These are phyloP conservation scores for Myotis davidii DNA, from an alignment of 2,113 vertebrate species.

Conservation along the genomic window DNA sequence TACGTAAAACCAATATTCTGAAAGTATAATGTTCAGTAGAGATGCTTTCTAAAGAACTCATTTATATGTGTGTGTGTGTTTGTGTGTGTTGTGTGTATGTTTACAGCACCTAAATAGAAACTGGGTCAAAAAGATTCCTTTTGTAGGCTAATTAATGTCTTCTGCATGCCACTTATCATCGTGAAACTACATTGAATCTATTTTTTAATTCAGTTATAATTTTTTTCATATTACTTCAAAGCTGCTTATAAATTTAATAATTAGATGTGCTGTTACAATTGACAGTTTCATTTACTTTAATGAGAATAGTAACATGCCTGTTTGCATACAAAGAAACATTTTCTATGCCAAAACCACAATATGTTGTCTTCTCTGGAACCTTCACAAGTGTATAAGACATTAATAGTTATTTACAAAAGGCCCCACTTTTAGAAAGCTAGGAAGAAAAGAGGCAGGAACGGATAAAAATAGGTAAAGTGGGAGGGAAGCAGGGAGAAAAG, in stretches of 20 bases:
- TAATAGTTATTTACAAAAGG: background rate
- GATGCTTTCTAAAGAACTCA: background rate
- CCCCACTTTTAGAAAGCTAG: background rate
- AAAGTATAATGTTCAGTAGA: background rate
- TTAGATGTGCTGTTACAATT: constrained; percentile 47
- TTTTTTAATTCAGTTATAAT: constrained; percentile 48
- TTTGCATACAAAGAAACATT: constrained; percentile 73
- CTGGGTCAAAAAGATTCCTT: background rate
- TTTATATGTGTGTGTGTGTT: background rate
- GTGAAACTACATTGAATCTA: background rate
- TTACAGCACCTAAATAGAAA: background rate
- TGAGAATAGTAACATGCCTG: constrained; percentile 61
- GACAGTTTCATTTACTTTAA: constrained; percentile 80
- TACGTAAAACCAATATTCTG: background rate
- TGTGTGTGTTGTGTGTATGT: background rate
- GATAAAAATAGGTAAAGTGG: background rate
- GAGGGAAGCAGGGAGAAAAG: background rate
- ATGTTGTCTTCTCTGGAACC: constrained; percentile 61
- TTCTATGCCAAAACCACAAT: constrained; percentile 70
- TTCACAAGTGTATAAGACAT: background rate
- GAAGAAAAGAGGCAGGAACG: background rate
- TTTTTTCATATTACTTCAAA: constrained; percentile 58
- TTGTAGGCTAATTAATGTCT: background rate
- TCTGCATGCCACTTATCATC: background rate
- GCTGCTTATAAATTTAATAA: constrained; percentile 70